Base-by-base conservation (phyloP, 1,140 invertebrate species). In the Pseudomyrmex concolor region DNA sequence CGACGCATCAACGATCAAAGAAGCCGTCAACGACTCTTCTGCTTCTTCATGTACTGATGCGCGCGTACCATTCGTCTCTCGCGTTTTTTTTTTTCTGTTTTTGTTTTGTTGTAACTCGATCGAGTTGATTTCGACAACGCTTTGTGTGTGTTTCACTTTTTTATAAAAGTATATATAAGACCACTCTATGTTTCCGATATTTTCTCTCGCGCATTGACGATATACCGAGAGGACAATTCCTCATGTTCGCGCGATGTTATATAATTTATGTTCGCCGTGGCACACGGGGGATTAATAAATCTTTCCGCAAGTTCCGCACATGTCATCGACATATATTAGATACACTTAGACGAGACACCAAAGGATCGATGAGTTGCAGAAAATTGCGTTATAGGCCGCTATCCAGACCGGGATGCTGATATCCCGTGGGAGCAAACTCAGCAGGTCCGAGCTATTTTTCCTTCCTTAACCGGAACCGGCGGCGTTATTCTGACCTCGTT, bases 371-470 rank as follows among this genome's bases (percentile, higher is more conserved):
- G 86, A 84, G 71, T 81, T 54, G 19, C 74, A 70, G 55, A 62
- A 83, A 74, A 88, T 85, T 70, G 55, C 78, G 64, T 83, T 89
- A 83, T 74, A 74, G 74, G 59, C 34, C 34, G 34, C 68, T 63
- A 57, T 17, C 22, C 54, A 48, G 43, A 50, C 51, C 43, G 64
- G 76, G 57, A 85, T 48, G 59, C 50, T 34, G 84, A 88, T 89
- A 89, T 89, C 87, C 66, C 81, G 51, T 63, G 84, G 77, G 78
- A 85, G 88, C 85, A 86, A 89, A 88, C 89, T 89, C 89, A 89
- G 86, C 86, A 68, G 59, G 71, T 87, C 78, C 57, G 45, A 48
- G 81, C 85, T 87, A 89, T 89, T 89, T 90, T 88, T 89, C 86
- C 76, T 84, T 77, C 71, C 81, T 82, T 78, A 73, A 71, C 45